phyloP scores from a whole-genome alignment of 1,140 invertebrate species.

The Eumaeus atala region DNA sequence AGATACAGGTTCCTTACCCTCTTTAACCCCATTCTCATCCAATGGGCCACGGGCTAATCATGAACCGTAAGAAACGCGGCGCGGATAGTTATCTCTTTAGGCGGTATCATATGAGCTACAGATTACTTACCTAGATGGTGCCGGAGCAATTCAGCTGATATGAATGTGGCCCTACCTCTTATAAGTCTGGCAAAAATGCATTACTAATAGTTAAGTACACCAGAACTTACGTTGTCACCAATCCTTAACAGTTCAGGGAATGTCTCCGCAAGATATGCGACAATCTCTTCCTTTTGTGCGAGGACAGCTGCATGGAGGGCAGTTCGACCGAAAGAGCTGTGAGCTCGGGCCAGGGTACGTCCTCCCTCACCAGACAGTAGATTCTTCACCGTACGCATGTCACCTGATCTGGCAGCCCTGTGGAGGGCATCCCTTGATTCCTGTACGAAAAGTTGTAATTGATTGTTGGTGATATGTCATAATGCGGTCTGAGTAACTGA shows the following conservation, averaged over 20 bases:
- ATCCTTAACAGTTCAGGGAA: conserved; percentile 83
- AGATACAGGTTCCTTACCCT: no score
- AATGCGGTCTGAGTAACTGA: no score
- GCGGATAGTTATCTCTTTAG: no score
- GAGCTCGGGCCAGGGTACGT: conserved; percentile 81
- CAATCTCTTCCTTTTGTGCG: conserved; percentile 84
- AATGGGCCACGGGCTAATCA: no score
- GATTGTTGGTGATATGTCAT: background rate
- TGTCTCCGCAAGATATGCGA: conserved; percentile 80
- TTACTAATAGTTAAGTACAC: background rate
- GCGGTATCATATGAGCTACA: no score
- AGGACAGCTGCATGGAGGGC: conserved; percentile 89
- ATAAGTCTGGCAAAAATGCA: no score
- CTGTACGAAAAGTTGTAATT: conserved; percentile 48
- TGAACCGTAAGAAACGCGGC: no score
- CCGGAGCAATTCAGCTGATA: no score
- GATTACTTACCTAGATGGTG: no score
- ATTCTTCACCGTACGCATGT: conserved; percentile 76
- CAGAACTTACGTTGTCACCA: conserved; percentile 88
- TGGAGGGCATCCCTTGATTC: conserved; percentile 85
- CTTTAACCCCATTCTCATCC: no score
- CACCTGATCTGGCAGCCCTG: conserved; percentile 80
- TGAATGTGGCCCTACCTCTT: no score
- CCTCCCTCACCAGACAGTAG: conserved; percentile 78
- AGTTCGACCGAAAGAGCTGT: conserved; percentile 79